These are phyloP conservation scores for Dryocosmus kuriphilus DNA, from an alignment of 2,888 invertebrate species.

Conservation along the genomic window DNA sequence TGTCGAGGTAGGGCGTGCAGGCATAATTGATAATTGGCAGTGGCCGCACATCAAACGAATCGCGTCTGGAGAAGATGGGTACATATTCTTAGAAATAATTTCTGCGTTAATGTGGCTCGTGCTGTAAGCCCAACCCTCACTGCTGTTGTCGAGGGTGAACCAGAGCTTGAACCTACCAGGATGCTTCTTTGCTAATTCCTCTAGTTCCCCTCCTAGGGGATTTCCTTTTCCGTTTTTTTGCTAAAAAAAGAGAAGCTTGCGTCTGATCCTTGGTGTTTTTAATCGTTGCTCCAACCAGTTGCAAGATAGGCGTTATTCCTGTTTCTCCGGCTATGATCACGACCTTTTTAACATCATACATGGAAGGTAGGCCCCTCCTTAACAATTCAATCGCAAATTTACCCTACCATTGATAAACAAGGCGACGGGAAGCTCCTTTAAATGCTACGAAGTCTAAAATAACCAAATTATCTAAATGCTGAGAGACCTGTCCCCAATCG, in stretches of 20 bases:
- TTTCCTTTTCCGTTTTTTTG: slow-evolving; percentile 98
- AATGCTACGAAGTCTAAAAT: slow-evolving; percentile 96
- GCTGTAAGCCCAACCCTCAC: slow-evolving; percentile 93
- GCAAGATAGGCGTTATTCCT: slow-evolving; percentile 99
- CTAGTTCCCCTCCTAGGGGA: slow-evolving; percentile 91
- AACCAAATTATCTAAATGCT: slow-evolving; percentile 92
- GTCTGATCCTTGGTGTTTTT: slow-evolving; percentile 89
- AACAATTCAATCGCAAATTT: slow-evolving; percentile 91
- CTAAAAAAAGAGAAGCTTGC: slow-evolving; percentile 91
- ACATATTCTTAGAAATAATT: slow-evolving; percentile 92
- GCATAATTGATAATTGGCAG: slow-evolving; percentile 98
- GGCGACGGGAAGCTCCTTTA: slow-evolving; percentile 94
- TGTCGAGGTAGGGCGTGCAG: slow-evolving; percentile 94
- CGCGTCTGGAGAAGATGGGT: slow-evolving; percentile 88
- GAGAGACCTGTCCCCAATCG: slow-evolving; percentile 98
- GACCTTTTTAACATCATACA: slow-evolving; percentile 84
- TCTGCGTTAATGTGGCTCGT: slow-evolving; percentile 94
- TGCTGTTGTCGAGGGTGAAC: slow-evolving; percentile 97
- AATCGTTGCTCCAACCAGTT: slow-evolving; percentile 92
- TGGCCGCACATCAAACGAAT: slow-evolving; percentile 98
- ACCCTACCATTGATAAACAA: slow-evolving; percentile 91
- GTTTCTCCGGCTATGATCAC: slow-evolving; percentile 98
- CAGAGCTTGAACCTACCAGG: slow-evolving; percentile 92
- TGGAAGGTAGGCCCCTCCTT: slow-evolving; percentile 92
- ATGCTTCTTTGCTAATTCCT: slow-evolving; percentile 85